Conservation (phyloP, 2,797 vertebrate species). For the Danio aesculapii region DNA sequence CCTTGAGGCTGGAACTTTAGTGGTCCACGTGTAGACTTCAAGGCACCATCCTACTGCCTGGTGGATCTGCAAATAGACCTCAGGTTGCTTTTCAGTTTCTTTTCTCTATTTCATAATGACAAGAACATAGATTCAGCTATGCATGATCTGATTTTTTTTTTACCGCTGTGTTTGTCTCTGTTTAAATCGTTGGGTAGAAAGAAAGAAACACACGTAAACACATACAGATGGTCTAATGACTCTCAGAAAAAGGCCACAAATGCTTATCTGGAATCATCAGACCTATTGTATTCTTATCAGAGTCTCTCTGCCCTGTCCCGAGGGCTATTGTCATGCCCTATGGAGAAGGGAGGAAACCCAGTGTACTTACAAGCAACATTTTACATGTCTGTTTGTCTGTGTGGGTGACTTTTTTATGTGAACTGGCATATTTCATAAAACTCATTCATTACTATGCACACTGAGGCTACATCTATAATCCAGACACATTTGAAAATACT, state of each 20-base stretch:
- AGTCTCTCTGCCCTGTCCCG: conserved; percentile 60
- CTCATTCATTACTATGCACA: neutral
- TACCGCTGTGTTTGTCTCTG: conserved; percentile 3
- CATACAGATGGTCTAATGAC: conserved; percentile 49
- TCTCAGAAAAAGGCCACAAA: conserved; percentile 26
- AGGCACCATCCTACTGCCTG: conserved; percentile 62
- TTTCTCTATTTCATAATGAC: neutral
- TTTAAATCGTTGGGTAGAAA: conserved; percentile 13
- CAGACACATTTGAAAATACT: too few relatives aligned
- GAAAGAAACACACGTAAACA: conserved; percentile 25
- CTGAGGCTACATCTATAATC: neutral
- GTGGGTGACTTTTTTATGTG: neutral
- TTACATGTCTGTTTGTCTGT: conserved; percentile 31
- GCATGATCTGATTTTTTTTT: conserved; percentile 6
- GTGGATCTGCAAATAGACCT: conserved; percentile 57
- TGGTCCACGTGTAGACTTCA: conserved; percentile 65
- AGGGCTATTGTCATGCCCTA: conserved; percentile 37
- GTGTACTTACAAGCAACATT: neutral
- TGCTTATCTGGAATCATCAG: conserved; percentile 61
- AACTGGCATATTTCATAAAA: neutral
- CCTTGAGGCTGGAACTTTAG: conserved; percentile 62
- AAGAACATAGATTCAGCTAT: neutral
- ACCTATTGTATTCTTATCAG: conserved; percentile 65
- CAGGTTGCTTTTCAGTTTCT: neutral
- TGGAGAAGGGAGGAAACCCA: conserved; percentile 40